Base-by-base conservation (phyloP, 2,113 vertebrate genomes). In the Antennarius striatus region DNA sequence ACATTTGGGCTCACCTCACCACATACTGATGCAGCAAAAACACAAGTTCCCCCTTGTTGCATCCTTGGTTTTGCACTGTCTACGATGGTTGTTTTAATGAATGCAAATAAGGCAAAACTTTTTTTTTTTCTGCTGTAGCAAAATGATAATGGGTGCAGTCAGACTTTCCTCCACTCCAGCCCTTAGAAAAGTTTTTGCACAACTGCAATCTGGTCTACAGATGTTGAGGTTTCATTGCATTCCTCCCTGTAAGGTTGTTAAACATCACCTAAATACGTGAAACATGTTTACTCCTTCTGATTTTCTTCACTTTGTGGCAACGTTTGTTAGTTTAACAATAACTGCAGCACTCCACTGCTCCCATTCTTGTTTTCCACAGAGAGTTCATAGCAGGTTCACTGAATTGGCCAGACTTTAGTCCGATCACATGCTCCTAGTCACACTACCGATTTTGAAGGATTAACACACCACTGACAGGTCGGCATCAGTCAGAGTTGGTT, bases 391-490 rank as follows among this genome's bases (percentile, higher is more conserved):
- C 12, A 14, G 48, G 52, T 75, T 78, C 60, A 57, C 40, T 50
- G 60, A 69, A 49, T 75, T 55, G 15, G 30, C 28, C 63, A 42
- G 48, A 55, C 63, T 49, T 61, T 40, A 58, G 74, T 71, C 53
- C 49, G 51, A 72, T 85, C 69, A 77, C 77, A 77, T 71, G 63
- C 69, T 76, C 45, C 30, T 53, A 39, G 51, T 61, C 58, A 64
- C 60, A 47, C 52, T 13, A 5, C 53, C 0, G 29, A 56, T 68
- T 36, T 51, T 56, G 48, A 65, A 28, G 63, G 72, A 71, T 81
- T 80, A 69, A 10, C 45, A 29, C 56, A 48, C 6, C 45, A 63
- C 48, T 68, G 71, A 71, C 73, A 36, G n/a, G 47, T 43, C 56
- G 49, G 69, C 76, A 22, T 73, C 76, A 68, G 58, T 59, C 14